Conservation (phyloP, 2,888 invertebrate genomes). For the Furcula furcula region DNA sequence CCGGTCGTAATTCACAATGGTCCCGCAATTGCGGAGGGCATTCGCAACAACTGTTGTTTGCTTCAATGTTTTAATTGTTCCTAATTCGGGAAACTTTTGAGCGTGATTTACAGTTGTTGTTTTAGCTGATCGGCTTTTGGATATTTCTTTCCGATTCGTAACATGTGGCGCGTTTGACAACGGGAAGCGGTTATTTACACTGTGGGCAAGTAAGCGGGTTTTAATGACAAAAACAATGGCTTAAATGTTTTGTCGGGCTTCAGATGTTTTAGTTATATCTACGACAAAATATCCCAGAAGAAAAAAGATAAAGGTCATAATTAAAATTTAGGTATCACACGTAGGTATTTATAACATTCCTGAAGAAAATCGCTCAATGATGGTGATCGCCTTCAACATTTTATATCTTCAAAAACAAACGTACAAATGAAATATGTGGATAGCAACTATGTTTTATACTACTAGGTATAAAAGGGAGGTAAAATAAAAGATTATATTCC, state of each 20-base stretch:
- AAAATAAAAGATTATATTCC: too few species aligned
- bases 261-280: too few species aligned
- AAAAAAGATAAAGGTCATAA: too few species aligned
- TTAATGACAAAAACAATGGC: conserved; percentile 45
- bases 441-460: too few species aligned
- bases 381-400: too few species aligned
- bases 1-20: conserved; percentile 74
- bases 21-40: conserved; percentile 76
- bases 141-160: conserved; percentile 40
- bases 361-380: too few species aligned
- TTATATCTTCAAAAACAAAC: too few species aligned
- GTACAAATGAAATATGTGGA: too few species aligned
- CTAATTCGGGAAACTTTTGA: conserved; percentile 77
- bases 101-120: conserved; percentile 72
- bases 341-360: too few species aligned
- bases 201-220: conserved; percentile 51
- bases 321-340: too few species aligned
- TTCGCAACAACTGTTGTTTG: conserved; percentile 80
- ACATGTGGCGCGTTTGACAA: conserved; percentile 45
- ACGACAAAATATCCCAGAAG: too few species aligned
- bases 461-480: too few species aligned
- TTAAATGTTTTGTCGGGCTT: conserved; percentile 24
- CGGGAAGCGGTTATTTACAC: conserved; percentile 51
- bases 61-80: conserved; percentile 78
- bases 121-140: conserved; percentile 54